Evolutionary conservation across 2,888 invertebrate genomes (phyloP).

Genomic region (Brassicogethes aeneus): DNA sequence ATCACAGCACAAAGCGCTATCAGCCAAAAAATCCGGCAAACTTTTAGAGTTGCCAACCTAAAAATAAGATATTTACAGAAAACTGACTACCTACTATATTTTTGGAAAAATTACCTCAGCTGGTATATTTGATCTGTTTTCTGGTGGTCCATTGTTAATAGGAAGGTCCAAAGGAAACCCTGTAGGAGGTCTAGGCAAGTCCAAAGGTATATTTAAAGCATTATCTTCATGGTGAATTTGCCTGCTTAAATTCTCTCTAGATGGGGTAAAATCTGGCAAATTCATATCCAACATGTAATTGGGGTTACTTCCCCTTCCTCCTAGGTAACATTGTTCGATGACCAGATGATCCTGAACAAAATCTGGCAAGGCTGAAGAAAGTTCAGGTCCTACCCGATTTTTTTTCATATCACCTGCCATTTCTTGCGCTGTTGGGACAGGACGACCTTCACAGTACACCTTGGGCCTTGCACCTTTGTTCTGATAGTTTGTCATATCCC

Average conservation of each 20-base stretch:
- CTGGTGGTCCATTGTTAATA: conserved; percentile 17
- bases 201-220: conserved; percentile 25
- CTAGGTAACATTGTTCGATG: conserved; percentile 66
- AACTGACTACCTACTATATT: no score
- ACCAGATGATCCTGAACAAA: conserved; percentile 85
- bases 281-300: conserved; percentile 49
- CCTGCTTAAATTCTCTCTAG: conserved; percentile 22
- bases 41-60: conserved; percentile 45
- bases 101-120: conserved; percentile 21
- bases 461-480: conserved; percentile 73
- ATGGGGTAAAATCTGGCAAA: conserved; percentile 59
- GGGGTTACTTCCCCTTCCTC: conserved; percentile 44
- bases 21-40: conserved; percentile 63
- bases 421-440: conserved; percentile 28
- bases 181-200: conserved; percentile 33
- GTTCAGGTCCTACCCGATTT: conserved; percentile 40
- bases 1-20: conserved; percentile 49
- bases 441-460: conserved; percentile 46
- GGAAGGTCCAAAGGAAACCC: conserved; percentile 40
- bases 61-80: conserved; percentile 9
- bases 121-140: conserved; percentile 24
- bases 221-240: conserved; percentile 15
- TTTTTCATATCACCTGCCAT: neutral
- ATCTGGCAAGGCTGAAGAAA: conserved; percentile 67
- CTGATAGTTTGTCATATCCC: conserved; percentile 55